Evolutionary conservation across 2,888 invertebrate genomes (phyloP).

Genomic region (Clusia tigrina): DNA sequence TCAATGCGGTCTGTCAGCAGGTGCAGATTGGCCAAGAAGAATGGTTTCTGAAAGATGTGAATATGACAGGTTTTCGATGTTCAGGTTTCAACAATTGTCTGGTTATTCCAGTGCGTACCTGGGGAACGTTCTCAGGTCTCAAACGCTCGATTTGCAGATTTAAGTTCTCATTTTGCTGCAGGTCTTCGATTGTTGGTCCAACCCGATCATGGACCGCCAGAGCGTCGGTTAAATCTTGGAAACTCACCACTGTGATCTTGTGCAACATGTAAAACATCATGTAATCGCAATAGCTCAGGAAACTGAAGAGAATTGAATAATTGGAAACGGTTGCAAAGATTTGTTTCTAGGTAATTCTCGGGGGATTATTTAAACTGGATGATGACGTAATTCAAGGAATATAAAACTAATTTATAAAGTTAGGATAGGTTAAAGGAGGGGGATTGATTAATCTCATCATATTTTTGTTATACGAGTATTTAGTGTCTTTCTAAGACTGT

Average conservation of each 20-base stretch:
- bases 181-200: constrained; percentile 66
- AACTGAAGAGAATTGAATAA: constrained; percentile 68
- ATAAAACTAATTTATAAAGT: no score
- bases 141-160: constrained; percentile 67
- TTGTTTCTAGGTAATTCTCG: no score
- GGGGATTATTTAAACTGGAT: no score
- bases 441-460: no score
- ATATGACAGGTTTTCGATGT: no score
- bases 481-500: no score
- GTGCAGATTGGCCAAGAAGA: constrained; percentile 70
- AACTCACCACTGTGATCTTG: constrained; percentile 71
- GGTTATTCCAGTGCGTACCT: constrained; percentile 52
- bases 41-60: constrained; percentile 51
- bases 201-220: constrained; percentile 68
- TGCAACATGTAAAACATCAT: constrained; percentile 76
- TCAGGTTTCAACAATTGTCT: no score
- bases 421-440: no score
- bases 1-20: constrained; percentile 69
- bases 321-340: no score
- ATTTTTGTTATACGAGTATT: no score
- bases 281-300: constrained; percentile 76
- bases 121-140: constrained; percentile 64
- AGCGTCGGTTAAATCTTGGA: constrained; percentile 68
- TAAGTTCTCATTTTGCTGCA: constrained; percentile 61
- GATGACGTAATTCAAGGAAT: no score